phyloP scores from a whole-genome alignment of 1,140 invertebrate species.

The Cecropterus lyciades region DNA sequence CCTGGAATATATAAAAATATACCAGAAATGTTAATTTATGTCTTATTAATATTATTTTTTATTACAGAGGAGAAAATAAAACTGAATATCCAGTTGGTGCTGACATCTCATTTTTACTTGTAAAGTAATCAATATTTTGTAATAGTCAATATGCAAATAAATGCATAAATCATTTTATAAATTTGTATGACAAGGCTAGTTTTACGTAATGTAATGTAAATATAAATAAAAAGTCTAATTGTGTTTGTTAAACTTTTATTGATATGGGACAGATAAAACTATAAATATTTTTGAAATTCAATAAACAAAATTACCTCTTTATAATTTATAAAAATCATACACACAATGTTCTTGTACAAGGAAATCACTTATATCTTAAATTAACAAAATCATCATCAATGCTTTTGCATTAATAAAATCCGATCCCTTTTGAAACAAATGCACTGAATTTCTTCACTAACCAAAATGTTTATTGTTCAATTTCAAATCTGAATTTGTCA shows the following conservation, averaged over 20 bases:
- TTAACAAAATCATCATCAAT: conserved; percentile 2
- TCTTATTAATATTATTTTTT: conserved; percentile 6
- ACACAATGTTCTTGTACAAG: neutral
- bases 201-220: no score
- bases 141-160: no score
- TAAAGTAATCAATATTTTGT: conserved; percentile 25
- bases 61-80: conserved; percentile 83
- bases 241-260: no score
- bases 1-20: no score
- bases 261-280: conserved; percentile 20
- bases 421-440: neutral
- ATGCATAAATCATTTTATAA: no score
- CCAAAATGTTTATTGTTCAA: neutral
- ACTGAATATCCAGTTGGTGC: conserved; percentile 83
- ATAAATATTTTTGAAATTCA: neutral
- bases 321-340: neutral
- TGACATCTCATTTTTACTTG: conserved; percentile 86
- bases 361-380: conserved; percentile 4
- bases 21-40: no score
- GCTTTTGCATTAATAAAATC: neutral
- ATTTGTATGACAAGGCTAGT: no score
- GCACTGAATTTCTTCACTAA: neutral
- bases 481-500: neutral
- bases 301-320: neutral
- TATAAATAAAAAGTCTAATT: no score